phyloP scores from a whole-genome alignment of 2,113 vertebrate species.

The Gymnorhina tibicen region DNA sequence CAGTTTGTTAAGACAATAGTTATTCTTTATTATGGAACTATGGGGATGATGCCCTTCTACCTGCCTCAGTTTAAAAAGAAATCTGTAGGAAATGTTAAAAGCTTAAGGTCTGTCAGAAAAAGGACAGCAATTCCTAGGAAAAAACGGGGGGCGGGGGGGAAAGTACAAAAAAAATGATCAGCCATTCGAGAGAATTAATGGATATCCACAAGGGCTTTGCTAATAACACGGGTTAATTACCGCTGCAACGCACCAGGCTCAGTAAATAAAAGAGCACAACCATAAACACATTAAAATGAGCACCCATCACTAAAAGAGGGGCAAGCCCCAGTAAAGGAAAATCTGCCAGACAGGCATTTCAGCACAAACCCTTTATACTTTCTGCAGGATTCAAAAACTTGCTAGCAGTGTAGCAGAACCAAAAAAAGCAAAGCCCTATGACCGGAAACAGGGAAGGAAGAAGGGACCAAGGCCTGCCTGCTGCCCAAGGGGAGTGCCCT shows the following conservation, averaged over 20 bases:
- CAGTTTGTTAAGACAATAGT: slow-evolving; percentile 39
- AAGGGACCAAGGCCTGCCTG: not conserved
- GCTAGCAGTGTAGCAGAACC: not conserved
- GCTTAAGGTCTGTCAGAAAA: not conserved
- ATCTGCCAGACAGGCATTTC: slow-evolving; percentile 39
- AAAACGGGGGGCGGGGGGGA: not conserved
- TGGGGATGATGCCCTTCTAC: not conserved
- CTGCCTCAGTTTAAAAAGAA: slow-evolving; percentile 16
- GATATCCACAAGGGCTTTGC: slow-evolving; percentile 81
- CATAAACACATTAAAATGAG: slow-evolving; percentile 79
- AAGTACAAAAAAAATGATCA: slow-evolving; percentile 75
- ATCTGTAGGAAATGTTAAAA: slow-evolving; percentile 2
- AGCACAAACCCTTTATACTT: slow-evolving; percentile 21
- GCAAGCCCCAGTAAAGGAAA: slow-evolving; percentile 53
- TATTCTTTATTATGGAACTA: slow-evolving; percentile 26
- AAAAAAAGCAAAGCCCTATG: not conserved
- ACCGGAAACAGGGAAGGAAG: not conserved
- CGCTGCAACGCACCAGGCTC: slow-evolving; percentile 81
- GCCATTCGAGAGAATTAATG: slow-evolving; percentile 78
- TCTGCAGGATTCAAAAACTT: slow-evolving; percentile 44
- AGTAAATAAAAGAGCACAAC: slow-evolving; percentile 82
- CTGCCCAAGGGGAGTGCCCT: not conserved
- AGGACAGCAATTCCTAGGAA: not conserved
- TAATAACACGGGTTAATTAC: slow-evolving; percentile 95
- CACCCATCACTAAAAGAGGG: slow-evolving; percentile 60